Evolutionary conservation across 2,113 vertebrate species (phyloP).

Genomic region (Poecile atricapillus): DNA sequence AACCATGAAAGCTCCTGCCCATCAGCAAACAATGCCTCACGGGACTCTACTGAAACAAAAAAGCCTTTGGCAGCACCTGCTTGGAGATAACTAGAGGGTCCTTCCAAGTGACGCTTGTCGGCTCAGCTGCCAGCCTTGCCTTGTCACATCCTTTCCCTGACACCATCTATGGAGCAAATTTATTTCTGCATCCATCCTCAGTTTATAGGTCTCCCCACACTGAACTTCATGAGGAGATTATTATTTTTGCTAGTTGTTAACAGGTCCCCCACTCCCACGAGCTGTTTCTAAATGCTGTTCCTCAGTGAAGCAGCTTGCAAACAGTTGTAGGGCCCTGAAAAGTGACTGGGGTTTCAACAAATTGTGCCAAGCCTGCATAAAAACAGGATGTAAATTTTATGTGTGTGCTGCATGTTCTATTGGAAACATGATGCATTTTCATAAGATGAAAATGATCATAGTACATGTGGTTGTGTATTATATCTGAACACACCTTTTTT

Average conservation of each 20-base stretch:
- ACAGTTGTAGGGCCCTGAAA: neutral
- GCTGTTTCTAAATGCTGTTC: neutral
- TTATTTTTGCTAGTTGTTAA: conserved; percentile 10
- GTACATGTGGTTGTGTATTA: neutral
- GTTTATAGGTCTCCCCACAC: neutral
- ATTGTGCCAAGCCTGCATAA: neutral
- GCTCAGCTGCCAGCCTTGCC: neutral
- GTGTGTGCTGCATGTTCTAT: conserved; percentile 40
- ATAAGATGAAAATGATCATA: conserved; percentile 17
- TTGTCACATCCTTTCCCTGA: neutral
- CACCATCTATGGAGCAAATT: neutral
- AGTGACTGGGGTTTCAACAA: neutral
- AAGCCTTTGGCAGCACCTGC: neutral
- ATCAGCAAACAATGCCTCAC: neutral
- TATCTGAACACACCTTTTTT: neutral
- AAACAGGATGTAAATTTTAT: conserved; percentile 23
- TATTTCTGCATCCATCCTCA: neutral
- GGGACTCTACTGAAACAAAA: neutral
- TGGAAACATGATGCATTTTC: conserved; percentile 22
- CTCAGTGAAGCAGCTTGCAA: neutral
- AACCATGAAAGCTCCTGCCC: neutral
- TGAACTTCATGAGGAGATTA: neutral
- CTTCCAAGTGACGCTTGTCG: neutral
- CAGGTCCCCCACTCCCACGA: neutral
- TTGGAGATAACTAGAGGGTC: neutral